Evolutionary conservation across 1,140 invertebrate genomes (phyloP).

Genomic region (Dreissena polymorpha): DNA sequence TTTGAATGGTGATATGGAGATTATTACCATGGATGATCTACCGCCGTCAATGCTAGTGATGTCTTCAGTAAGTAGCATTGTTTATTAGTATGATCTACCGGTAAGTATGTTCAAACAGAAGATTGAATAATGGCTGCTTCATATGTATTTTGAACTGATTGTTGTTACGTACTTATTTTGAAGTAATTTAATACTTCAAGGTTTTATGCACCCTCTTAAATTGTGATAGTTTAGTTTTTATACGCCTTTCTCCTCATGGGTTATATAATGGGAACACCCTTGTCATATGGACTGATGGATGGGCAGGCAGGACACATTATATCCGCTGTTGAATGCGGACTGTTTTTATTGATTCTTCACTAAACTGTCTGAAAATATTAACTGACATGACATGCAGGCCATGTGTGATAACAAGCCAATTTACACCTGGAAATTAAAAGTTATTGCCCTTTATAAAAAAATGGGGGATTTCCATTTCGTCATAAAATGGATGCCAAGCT

Average conservation of each 20-base stretch:
- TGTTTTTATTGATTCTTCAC: neutral
- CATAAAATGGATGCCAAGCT: no score
- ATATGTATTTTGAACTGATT: neutral
- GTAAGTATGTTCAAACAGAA: neutral
- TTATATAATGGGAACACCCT: no score
- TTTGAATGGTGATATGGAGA: conserved; percentile 53
- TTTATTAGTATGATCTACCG: neutral
- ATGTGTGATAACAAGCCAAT: no score
- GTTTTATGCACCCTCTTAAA: neutral
- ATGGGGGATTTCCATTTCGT: no score
- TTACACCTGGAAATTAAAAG: no score
- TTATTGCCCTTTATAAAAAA: no score
- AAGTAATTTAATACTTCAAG: neutral
- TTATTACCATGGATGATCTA: conserved; percentile 55
- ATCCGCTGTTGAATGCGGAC: neutral
- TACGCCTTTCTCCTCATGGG: no score
- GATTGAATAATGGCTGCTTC: neutral
- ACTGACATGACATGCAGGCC: no score
- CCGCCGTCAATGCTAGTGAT: conserved; percentile 40
- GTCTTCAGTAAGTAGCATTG: conserved; percentile 33
- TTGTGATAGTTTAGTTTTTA: neutral
- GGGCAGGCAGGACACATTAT: no score
- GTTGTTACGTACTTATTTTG: neutral
- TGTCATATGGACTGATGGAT: no score
- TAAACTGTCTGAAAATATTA: no score